Evolutionary conservation across 1,140 invertebrate genomes (phyloP), one percentile per base, ranked within the genome.

Genomic region (Drosophila yakuba): DNA sequence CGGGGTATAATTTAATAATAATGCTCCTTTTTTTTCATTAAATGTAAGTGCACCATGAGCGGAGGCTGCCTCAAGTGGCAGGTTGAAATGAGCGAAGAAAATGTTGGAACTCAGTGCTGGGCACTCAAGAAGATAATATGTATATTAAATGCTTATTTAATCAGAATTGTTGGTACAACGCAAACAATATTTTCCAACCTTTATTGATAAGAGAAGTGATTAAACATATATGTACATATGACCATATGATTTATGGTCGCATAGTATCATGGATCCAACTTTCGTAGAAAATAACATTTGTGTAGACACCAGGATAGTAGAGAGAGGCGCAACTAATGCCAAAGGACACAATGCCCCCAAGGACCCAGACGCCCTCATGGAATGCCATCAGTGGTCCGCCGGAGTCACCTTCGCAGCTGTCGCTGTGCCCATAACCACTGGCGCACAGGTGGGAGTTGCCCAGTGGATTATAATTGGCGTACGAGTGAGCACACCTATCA

Each of bases 341-440:
- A 61, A 94, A 94, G 2, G 94, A 94, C 2, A 94, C 93, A 8
- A 94, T 72, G 36, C 94, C 94, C 57, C 94, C 90, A 1, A 94
- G 93, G 4, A 94, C 77, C 93, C 93, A 94, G 72, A 91, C 78
- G 60, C 63, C 92, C 3, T 80, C 78, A 0, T 90, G 80, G 55
- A 93, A 91, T 28, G 92, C 92, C 93, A 94, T 93, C 14, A 94
- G 35, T 0, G 93, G 94, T 12, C 96, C 96, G 10, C 96, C 96
- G 1, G 96, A 96, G 61, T 96, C 95, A 0, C 95, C 95, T 0
- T 93, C 93, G 56, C 95, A 96, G 1, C 94, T 94, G 62, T 96
- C 95, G 60, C 94, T 89, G 5, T 94, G 93, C 4, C 4, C 1
- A 1, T 74, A 14, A 93, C 95, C 95, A 8, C 0, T 3, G 0